These are phyloP conservation scores for Pseudoatta argentina DNA, from an alignment of 1,140 invertebrate species.

Conservation along the genomic window DNA sequence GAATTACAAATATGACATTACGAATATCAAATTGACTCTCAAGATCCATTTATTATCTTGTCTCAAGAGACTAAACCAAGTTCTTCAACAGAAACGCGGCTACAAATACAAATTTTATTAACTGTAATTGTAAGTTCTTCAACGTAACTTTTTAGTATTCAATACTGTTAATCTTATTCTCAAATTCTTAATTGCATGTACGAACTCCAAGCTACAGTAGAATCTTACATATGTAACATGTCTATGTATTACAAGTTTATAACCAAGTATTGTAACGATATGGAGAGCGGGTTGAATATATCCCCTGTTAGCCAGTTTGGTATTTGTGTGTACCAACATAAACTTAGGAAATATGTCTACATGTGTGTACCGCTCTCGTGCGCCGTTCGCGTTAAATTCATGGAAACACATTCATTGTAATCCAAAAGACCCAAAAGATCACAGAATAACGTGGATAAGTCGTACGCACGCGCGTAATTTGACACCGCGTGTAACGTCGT, in stretches of 20 bases:
- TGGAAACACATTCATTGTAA: background rate
- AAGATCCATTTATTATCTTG: conserved; percentile 11
- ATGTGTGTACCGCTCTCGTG: background rate
- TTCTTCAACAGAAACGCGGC: background rate
- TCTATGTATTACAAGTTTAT: conserved; percentile 11
- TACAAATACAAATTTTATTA: background rate
- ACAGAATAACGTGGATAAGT: conserved; percentile 3
- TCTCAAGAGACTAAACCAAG: background rate
- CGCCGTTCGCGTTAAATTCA: conserved; percentile 10
- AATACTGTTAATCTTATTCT: background rate
- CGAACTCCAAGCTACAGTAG: background rate
- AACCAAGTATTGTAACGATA: conserved; percentile 12
- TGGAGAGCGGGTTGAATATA: conserved; percentile 9
- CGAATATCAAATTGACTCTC: conserved; percentile 7
- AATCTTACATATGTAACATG: background rate
- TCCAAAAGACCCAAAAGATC: background rate
- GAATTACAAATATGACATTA: conserved; percentile 32
- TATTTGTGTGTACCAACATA: conserved; percentile 20
- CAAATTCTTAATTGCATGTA: background rate
- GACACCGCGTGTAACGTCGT: background rate
- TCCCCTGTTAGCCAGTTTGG: conserved; percentile 20
- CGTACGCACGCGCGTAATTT: background rate
- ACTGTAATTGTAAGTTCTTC: background rate
- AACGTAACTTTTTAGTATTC: background rate
- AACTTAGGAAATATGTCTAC: conserved; percentile 32